phyloP scores from a whole-genome alignment of 2,888 invertebrate species.

The Euplagia quadripunctaria region DNA sequence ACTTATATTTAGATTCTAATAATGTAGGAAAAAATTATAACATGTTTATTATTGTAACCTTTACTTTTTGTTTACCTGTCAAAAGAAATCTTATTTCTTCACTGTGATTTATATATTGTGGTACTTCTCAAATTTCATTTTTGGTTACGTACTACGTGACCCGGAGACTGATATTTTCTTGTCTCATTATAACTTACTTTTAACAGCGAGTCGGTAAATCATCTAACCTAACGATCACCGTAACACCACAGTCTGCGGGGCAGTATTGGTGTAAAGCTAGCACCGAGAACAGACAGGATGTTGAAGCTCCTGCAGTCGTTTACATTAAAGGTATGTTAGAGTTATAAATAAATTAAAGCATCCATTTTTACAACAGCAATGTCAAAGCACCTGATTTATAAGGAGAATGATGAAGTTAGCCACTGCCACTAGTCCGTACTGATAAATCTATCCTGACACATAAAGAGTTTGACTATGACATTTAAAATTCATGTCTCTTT shows the following conservation, averaged over 20 bases:
- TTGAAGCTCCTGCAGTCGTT: constrained; percentile 92
- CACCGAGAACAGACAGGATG: constrained; percentile 94
- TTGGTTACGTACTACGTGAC: neutral
- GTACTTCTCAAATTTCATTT: neutral
- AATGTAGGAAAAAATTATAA: too few species aligned
- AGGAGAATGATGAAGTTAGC: too few species aligned
- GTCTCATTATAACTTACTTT: neutral
- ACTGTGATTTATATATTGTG: neutral
- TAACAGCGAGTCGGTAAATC: constrained; percentile 91
- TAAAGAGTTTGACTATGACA: neutral
- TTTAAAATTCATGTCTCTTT: neutral
- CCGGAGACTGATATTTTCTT: neutral
- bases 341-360: neutral
- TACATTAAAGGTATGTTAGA: constrained; percentile 89
- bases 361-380: neutral
- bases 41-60: too few species aligned
- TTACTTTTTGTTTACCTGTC: too few species aligned
- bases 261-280: constrained; percentile 96
- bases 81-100: neutral
- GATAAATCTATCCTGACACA: too few species aligned
- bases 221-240: constrained; percentile 92
- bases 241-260: constrained; percentile 93
- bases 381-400: too few species aligned
- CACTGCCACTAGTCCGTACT: too few species aligned
- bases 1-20: too few species aligned